These are phyloP conservation scores for Nephotettix cincticeps DNA, from an alignment of 1,140 invertebrate species.

Conservation along the genomic window DNA sequence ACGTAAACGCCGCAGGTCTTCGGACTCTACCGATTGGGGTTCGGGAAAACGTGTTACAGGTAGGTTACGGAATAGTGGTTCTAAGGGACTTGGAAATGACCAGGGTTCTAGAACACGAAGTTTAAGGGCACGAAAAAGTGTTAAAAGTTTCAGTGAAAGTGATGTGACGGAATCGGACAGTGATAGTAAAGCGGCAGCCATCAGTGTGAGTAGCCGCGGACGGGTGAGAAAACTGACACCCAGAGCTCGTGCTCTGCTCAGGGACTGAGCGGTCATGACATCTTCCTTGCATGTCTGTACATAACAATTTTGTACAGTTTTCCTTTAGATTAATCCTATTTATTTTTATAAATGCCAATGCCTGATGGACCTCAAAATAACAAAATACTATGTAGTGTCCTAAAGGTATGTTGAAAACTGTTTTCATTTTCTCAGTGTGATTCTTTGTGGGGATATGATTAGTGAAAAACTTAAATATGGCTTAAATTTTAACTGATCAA, in stretches of 20 bases:
- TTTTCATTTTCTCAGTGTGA: no score
- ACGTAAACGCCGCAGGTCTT: conserved; percentile 1
- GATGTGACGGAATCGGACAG: conserved; percentile 24
- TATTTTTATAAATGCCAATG: no score
- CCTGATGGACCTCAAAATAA: no score
- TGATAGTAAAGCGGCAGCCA: conserved; percentile 30
- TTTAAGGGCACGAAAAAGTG: neutral
- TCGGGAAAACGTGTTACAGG: neutral
- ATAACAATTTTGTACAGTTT: no score
- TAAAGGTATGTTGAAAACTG: no score
- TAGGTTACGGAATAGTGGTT: neutral
- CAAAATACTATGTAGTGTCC: no score
- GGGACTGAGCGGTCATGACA: no score
- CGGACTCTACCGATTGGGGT: neutral
- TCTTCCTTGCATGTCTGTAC: no score
- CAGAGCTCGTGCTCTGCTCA: conserved; percentile 66
- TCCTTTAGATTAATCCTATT: no score
- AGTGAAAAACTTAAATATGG: no score
- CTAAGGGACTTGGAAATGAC: neutral
- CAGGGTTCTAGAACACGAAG: neutral
- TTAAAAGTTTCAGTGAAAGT: conserved; percentile 35
- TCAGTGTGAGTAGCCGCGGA: conserved; percentile 73
- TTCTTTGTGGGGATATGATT: no score
- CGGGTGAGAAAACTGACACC: conserved; percentile 79
- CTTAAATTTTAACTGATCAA: no score